Evolutionary conservation across 2,888 invertebrate species (phyloP).

Genomic region (Phragmatobia fuliginosa): DNA sequence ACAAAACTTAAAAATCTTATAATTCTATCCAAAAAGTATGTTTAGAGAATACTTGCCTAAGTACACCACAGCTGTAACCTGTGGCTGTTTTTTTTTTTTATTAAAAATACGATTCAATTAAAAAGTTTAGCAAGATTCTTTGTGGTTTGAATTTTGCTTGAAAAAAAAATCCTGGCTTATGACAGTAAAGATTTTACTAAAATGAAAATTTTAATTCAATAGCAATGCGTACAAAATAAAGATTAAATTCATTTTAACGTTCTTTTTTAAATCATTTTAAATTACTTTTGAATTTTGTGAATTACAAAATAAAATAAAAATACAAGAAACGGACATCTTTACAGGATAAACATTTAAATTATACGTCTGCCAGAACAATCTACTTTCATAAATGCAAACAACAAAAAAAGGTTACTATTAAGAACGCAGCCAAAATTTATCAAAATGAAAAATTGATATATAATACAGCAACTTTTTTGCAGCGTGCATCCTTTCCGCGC

Average conservation of each 20-base stretch:
- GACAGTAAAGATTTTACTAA: too few species aligned
- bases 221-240: too few species aligned
- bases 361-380: not conserved
- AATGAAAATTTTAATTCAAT: too few species aligned
- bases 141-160: not conserved
- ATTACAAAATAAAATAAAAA: not conserved
- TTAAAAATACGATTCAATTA: too few species aligned
- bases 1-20: not conserved
- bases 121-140: not conserved
- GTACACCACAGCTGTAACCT: not conserved
- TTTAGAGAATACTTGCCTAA: not conserved
- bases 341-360: not conserved
- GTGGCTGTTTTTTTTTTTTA: too few species aligned
- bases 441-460: slow-evolving; percentile 77
- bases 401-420: slow-evolving; percentile 50
- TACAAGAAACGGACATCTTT: not conserved
- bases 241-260: too few species aligned
- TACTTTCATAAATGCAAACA: not conserved
- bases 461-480: slow-evolving; percentile 71
- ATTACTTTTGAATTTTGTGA: not conserved
- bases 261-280: too few species aligned
- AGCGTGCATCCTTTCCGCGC: slow-evolving; percentile 61
- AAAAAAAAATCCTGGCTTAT: too few species aligned
- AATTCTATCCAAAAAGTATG: not conserved
- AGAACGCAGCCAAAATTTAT: slow-evolving; percentile 56